Evolutionary conservation across 1,140 invertebrate genomes (phyloP).

Genomic region (Macrostomum lignano): DNA sequence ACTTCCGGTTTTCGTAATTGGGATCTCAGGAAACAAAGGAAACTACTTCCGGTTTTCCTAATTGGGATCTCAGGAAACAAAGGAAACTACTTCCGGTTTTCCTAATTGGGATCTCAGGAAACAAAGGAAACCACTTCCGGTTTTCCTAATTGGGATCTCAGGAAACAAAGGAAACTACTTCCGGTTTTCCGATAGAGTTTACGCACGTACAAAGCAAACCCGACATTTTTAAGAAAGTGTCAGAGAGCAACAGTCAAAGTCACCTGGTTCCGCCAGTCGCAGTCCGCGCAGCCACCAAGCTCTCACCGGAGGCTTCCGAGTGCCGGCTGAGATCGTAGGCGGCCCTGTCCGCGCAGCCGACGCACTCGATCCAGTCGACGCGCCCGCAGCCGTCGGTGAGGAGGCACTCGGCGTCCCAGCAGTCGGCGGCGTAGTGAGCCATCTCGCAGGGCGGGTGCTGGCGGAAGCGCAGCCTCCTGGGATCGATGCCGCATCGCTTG

Average conservation of each 20-base stretch:
- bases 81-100: too few relatives aligned
- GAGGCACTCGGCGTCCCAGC: constrained; percentile 86
- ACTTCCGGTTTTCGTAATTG: too few relatives aligned
- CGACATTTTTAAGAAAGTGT: too few relatives aligned
- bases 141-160: too few relatives aligned
- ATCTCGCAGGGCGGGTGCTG: constrained; percentile 98
- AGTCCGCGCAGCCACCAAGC: constrained; percentile 85
- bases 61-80: too few relatives aligned
- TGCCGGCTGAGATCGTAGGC: constrained; percentile 87
- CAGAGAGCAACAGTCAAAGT: too few relatives aligned
- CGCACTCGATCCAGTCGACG: constrained; percentile 99
- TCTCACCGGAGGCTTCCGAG: constrained; percentile 75
- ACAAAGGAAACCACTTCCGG: too few relatives aligned
- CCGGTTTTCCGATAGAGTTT: too few relatives aligned
- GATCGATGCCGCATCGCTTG: constrained; percentile 60
- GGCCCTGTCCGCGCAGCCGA: constrained; percentile 88
- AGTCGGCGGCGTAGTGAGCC: constrained; percentile 99
- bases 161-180: too few relatives aligned
- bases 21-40: constrained; percentile 6
- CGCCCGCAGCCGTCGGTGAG: constrained; percentile 55
- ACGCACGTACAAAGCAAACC: too few relatives aligned
- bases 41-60: neutral
- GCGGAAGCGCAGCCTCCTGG: constrained; percentile 56
- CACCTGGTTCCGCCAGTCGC: constrained; percentile 53
- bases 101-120: too few relatives aligned